Evolutionary conservation across 2,113 vertebrate genomes (phyloP).

Genomic region (Platichthys stellatus): DNA sequence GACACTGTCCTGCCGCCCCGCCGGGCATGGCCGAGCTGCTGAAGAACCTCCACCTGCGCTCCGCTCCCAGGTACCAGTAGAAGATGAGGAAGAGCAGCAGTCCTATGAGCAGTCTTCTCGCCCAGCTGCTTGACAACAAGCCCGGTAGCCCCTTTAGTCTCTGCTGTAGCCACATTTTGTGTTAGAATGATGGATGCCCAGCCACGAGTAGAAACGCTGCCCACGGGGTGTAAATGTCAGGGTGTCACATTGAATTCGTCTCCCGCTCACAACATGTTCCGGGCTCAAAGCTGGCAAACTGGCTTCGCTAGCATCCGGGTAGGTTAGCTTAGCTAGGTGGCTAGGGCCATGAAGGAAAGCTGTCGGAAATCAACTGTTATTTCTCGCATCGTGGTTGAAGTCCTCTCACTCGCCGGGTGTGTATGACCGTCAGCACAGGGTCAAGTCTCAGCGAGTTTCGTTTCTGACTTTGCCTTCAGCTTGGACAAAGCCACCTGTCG

Average conservation of each 20-base stretch:
- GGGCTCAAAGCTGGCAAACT: neutral
- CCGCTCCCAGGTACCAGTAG: constrained; percentile 89
- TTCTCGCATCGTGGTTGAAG: constrained; percentile 23
- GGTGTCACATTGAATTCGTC: constrained; percentile 1
- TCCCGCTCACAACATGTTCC: neutral
- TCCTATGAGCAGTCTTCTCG: constrained; percentile 86
- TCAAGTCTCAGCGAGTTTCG: fast-evolving
- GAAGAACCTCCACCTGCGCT: constrained; percentile 78
- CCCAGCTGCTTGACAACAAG: constrained; percentile 95
- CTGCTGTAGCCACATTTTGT: constrained; percentile 91
- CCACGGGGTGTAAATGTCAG: neutral
- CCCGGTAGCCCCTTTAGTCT: constrained; percentile 93
- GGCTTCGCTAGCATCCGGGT: constrained; percentile 12
- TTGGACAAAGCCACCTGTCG: neutral
- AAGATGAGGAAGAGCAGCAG: constrained; percentile 86
- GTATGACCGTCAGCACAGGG: fast-evolving
- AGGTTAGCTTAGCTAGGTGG: constrained; percentile 34
- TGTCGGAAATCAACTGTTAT: neutral
- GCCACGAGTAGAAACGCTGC: neutral
- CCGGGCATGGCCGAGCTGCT: constrained; percentile 74
- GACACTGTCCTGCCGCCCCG: constrained; percentile 83
- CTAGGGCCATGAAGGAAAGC: constrained; percentile 12
- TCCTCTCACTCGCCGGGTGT: neutral
- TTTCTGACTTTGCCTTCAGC: neutral
- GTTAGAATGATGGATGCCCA: neutral